Conservation (phyloP, 1,140 invertebrate genomes). For the Cydia strobilella region DNA sequence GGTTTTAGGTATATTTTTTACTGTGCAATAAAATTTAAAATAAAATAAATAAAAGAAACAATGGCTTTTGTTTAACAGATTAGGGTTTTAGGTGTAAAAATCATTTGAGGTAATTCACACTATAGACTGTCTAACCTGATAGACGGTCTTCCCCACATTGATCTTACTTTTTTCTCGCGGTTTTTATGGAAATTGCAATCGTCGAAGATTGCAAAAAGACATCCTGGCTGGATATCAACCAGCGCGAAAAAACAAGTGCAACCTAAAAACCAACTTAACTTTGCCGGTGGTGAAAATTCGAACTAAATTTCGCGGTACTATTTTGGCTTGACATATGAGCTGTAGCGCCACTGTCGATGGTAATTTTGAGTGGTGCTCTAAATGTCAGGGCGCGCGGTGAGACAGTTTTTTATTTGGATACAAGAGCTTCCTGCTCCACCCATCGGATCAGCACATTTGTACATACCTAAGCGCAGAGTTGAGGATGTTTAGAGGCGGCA, state of each 20-base stretch:
- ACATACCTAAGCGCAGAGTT: constrained; percentile 9
- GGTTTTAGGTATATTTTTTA: no score
- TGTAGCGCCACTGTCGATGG: not conserved
- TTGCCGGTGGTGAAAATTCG: not conserved
- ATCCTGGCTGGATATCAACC: constrained; percentile 12
- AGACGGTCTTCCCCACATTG: no score
- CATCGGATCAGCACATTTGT: constrained; percentile 41
- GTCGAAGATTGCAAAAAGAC: not conserved
- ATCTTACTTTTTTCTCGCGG: no score
- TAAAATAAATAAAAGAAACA: no score
- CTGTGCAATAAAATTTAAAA: no score
- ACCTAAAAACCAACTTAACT: not conserved
- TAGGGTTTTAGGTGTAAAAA: no score
- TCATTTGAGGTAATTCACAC: no score
- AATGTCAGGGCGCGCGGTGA: constrained; percentile 47
- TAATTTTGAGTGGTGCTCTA: constrained; percentile 34
- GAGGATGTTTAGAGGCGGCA: constrained; percentile 1
- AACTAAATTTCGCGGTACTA: not conserved
- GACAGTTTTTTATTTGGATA: constrained; percentile 50
- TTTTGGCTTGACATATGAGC: not conserved
- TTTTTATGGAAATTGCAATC: not conserved
- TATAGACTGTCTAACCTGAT: no score
- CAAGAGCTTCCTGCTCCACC: constrained; percentile 63
- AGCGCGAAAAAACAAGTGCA: constrained; percentile 7
- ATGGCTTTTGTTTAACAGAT: no score